These are phyloP conservation scores for Dipodomys ordii DNA, from an alignment of 2,113 vertebrate genomes.

Conservation along the genomic window DNA sequence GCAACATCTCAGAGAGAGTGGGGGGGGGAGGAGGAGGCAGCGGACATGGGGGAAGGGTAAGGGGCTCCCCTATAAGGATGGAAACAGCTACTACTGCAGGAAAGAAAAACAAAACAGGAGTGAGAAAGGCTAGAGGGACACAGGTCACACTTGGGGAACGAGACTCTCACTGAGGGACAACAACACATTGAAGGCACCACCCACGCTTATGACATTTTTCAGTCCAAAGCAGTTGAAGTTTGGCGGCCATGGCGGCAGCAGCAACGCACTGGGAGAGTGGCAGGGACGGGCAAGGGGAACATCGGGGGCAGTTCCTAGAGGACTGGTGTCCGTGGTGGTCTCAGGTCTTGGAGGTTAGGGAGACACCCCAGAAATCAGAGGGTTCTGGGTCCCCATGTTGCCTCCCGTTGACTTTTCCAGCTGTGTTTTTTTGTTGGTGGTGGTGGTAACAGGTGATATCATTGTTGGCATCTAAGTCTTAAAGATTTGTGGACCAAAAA, in stretches of 20 bases:
- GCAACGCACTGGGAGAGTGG: conserved; percentile 81
- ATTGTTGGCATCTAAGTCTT: conserved; percentile 54
- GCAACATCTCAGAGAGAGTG: conserved; percentile 65
- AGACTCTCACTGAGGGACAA: conserved; percentile 88
- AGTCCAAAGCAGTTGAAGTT: conserved; percentile 88
- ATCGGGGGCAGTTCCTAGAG: conserved; percentile 74
- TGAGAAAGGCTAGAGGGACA: conserved; percentile 82
- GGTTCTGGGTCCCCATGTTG: neutral
- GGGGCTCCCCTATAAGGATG: conserved; percentile 66
- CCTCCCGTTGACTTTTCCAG: conserved; percentile 62
- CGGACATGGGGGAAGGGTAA: neutral
- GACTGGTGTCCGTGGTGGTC: conserved; percentile 68
- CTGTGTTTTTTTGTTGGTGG: neutral
- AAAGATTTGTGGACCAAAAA: conserved; percentile 63
- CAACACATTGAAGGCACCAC: conserved; percentile 91
- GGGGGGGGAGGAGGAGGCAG: neutral
- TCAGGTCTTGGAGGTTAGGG: conserved; percentile 25
- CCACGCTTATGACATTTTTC: conserved; percentile 86
- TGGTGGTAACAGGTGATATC: neutral
- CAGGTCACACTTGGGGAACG: conserved; percentile 86
- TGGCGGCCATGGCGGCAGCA: conserved; percentile 77
- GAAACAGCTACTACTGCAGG: conserved; percentile 80
- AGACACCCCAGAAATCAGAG: neutral
- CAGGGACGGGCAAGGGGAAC: too few relatives aligned
- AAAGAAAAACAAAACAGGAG: conserved; percentile 77